These are phyloP conservation scores for Drosophila hydei DNA, from an alignment of 1,140 invertebrate species.

Conservation along the genomic window DNA sequence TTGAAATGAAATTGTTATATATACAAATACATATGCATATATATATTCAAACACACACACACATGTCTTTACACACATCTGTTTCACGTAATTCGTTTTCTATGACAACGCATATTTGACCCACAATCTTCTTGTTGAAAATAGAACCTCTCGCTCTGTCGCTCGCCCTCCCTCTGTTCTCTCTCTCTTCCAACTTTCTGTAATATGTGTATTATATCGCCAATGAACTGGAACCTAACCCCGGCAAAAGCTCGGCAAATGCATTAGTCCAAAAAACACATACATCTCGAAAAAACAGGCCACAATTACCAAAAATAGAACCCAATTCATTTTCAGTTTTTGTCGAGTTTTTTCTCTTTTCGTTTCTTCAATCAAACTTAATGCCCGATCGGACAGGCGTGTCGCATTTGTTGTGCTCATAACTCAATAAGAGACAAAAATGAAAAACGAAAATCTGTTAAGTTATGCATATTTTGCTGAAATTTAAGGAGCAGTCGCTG, in stretches of 20 bases:
- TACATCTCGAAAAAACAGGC: conserved; percentile 64
- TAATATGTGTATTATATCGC: conserved; percentile 58
- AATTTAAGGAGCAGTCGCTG: conserved; percentile 43
- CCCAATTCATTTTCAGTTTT: conserved; percentile 17
- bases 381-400: conserved; percentile 17
- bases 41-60: conserved; percentile 12
- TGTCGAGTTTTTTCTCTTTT: conserved; percentile 13
- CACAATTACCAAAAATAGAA: conserved; percentile 77
- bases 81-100: conserved; percentile 13
- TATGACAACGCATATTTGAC: conserved; percentile 53
- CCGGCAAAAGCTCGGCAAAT: conserved; percentile 16
- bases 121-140: conserved; percentile 62
- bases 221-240: conserved; percentile 63
- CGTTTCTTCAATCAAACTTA: neutral
- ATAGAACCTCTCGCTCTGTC: conserved; percentile 17
- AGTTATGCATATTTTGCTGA: conserved; percentile 22
- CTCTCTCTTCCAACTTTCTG: neutral
- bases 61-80: conserved; percentile 1
- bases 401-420: conserved; percentile 23
- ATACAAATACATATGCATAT: conserved; percentile 20
- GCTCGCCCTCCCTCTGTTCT: conserved; percentile 1
- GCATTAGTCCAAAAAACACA: conserved; percentile 8
- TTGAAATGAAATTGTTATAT: conserved; percentile 70
- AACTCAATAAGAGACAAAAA: conserved; percentile 5
- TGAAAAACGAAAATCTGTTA: conserved; percentile 5